phyloP scores from a whole-genome alignment of 2,113 vertebrate species.

The Chlorodrepanis virens region DNA sequence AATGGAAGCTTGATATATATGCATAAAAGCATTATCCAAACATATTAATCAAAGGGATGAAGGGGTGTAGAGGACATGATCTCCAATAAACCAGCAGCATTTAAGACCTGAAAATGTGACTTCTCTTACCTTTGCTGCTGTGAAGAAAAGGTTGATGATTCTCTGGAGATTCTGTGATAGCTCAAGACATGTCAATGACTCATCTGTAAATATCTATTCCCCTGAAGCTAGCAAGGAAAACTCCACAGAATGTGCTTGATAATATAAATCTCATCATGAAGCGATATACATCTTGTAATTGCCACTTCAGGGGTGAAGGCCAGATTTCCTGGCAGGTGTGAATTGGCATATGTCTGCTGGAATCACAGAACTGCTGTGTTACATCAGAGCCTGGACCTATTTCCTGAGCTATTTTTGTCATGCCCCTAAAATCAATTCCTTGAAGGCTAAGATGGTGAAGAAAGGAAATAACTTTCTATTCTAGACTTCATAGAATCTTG shows the following conservation, averaged over 20 bases:
- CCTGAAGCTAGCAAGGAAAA: slow-evolving; percentile 53
- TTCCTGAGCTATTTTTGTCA: slow-evolving; percentile 17
- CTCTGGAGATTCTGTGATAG: slow-evolving; percentile 32
- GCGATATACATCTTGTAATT: slow-evolving; percentile 7
- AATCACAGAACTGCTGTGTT: slow-evolving; percentile 27
- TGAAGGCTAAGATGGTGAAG: neutral
- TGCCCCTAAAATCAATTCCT: slow-evolving; percentile 26
- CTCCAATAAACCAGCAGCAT: neutral
- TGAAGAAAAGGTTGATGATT: slow-evolving; percentile 61
- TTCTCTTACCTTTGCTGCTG: slow-evolving; percentile 37
- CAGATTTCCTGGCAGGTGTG: slow-evolving; percentile 35
- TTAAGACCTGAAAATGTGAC: neutral
- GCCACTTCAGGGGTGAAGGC: slow-evolving; percentile 9
- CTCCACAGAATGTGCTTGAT: slow-evolving; percentile 58
- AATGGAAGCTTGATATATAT: neutral
- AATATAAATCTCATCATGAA: slow-evolving; percentile 49
- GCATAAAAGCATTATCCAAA: neutral
- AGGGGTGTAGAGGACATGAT: neutral
- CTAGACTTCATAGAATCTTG: neutral
- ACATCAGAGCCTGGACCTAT: neutral
- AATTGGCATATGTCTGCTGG: slow-evolving; percentile 46
- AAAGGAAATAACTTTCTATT: neutral
- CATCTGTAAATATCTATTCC: slow-evolving; percentile 63
- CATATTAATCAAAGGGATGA: neutral
- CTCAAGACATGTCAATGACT: slow-evolving; percentile 38